Base-by-base conservation (phyloP, 2,797 vertebrate species). In the Thalassophryne amazonica region DNA sequence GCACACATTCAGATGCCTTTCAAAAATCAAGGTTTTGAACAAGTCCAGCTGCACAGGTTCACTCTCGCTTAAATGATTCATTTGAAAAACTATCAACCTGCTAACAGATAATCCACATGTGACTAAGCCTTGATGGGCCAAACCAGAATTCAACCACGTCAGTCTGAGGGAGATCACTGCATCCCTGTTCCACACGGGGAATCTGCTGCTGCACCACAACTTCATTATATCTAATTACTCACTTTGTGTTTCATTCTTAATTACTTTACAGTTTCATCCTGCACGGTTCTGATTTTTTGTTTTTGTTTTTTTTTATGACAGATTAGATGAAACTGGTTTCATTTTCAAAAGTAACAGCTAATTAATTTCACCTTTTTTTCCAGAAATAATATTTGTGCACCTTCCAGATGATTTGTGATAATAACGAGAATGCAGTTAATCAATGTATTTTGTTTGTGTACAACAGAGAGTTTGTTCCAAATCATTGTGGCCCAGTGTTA, bases 91-190 rank as follows among this genome's bases (percentile, higher is more conserved):
- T 49, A 38, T 24, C 16, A 34, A n/a, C n/a, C 39, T 46, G 45
- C 71, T 94, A 93, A 88, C 83, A 89, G 86, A 81, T 93, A 92
- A 94, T 94, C 91, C 91, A 92, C 92, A 92, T 87, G 90, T 90
- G 85, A 91, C 90, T 88, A 86, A 88, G 83, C 92, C 95, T 94
- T 96, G 93, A 95, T 94, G 93, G 94, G 90, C 89, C 90, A 86
- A 90, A 91, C 87, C 92, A 88, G 88, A 90, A 89, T 80, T 92
- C 90, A 90, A 91, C 89, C 93, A 92, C 91, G 89, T 90, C 90
- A 85, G 88, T 92, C 90, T 90, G 82, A 88, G 91, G 93, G 92
- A 88, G 93, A 93, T 80, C 78, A 85, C 86, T 86, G 87, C 85
- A 91, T 92, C 91, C 84, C 86, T 69, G 92, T 83, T 58, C 91